Evolutionary conservation across 1,140 invertebrate species (phyloP), one percentile per base, ranked within the genome.

Genomic region (Ceratosolen fusciceps): DNA sequence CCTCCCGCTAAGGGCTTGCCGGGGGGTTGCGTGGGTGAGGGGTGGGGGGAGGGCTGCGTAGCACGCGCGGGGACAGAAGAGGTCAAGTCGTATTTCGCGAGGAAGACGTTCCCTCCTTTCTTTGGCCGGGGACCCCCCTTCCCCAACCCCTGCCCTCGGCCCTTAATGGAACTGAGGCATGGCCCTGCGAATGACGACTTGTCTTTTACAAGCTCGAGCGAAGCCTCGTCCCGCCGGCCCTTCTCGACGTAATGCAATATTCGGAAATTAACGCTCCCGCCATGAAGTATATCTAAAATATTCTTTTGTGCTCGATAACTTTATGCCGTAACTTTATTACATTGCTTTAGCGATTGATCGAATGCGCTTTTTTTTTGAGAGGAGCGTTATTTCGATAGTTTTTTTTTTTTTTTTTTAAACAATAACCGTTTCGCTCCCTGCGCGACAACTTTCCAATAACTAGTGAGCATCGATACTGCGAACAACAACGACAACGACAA

Each of bases 141-240:
- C 39, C 31, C 9, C 39, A 26, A n/a, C 31, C 3, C 49, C 34
- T 26, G 52, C 47, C 26, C 43, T 12, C 31, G 5, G 47, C 34
- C 78, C 47, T 65, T 79, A 74, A 74, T 79, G 58, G 39, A 34
- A 2, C 31, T 67, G 58, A 80, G 75, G 67, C 56, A 68, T 75
- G 60, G 78, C 26, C 19, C 73, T 52, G 78, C 60, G 67, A 80
- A 24, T 52, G 78, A 80, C 47, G 78, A 43, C 65, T 34, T n/a
- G 49, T 16, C 24, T 29, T 52, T 79, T 74, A 74, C 62, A 43
- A 43, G 8, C 3, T 29, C 43, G 24, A 9, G n/a, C n/a, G n/a
- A n/a, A n/a, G 4, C 31, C 16, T 34, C 26, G 43, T 56, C 74
- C 19, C 31, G 54, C 26, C 37, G 52, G 67, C 49, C 24, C 8